Conservation (phyloP, 1,140 invertebrate genomes). For the Arctopsyche grandis region DNA sequence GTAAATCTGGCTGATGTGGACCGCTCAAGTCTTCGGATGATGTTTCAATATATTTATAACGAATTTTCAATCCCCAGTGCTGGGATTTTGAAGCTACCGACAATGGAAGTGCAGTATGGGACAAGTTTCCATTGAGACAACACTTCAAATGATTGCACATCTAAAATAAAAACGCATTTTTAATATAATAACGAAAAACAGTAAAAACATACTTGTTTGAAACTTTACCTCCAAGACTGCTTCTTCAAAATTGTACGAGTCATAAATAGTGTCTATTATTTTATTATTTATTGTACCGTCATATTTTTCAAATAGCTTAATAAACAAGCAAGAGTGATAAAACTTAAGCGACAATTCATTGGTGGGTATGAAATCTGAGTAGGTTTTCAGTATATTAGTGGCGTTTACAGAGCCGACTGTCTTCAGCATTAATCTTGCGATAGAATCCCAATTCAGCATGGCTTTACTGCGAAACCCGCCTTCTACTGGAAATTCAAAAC, state of each 20-base stretch:
- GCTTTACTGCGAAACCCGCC: slow-evolving; percentile 54
- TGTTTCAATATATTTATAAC: slow-evolving; percentile 54
- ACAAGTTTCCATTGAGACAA: slow-evolving; percentile 42
- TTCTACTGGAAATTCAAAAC: slow-evolving; percentile 4
- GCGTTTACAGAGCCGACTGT: slow-evolving; percentile 64
- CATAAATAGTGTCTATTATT: slow-evolving; percentile 62
- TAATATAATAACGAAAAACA: neutral
- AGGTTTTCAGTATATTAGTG: slow-evolving; percentile 60
- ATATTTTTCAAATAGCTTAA: slow-evolving; percentile 62
- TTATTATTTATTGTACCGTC: slow-evolving; percentile 58
- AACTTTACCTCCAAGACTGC: slow-evolving; percentile 59
- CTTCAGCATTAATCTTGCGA: slow-evolving; percentile 63
- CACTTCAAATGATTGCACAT: slow-evolving; percentile 43
- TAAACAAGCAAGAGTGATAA: slow-evolving; percentile 62
- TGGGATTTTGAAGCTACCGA: slow-evolving; percentile 60
- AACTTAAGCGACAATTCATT: slow-evolving; percentile 63
- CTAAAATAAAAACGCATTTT: slow-evolving; percentile 45
- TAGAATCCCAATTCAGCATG: slow-evolving; percentile 63
- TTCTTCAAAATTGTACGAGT: slow-evolving; percentile 60
- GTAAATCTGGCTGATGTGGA: slow-evolving; percentile 42
- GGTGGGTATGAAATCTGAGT: slow-evolving; percentile 59
- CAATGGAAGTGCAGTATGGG: slow-evolving; percentile 62
- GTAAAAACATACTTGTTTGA: neutral
- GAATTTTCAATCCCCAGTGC: slow-evolving; percentile 60
- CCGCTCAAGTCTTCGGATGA: slow-evolving; percentile 20